Evolutionary conservation across 2,888 invertebrate species (phyloP), one percentile per base, ranked within the genome.

Genomic region (Orthosia gracilis): DNA sequence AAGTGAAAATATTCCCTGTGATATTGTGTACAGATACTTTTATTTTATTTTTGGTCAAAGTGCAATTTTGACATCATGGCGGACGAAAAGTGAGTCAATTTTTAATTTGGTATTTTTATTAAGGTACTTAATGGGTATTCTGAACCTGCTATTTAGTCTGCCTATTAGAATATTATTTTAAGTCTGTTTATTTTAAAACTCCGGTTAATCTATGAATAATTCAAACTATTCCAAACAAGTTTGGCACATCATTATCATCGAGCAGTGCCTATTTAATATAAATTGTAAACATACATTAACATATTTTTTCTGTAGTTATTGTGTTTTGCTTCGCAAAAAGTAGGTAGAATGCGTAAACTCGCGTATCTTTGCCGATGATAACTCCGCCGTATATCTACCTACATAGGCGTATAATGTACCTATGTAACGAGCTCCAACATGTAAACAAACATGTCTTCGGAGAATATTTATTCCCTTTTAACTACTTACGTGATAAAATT

Each of bases 51-150:
- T 79, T 79, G 73, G 71, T 80, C 78, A 82, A 81, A 87, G 87
- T 88, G 83, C 83, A 86, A 83, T 77, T 77, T 76, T 70, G 72
- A 61, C 45, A 88, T 71, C 85, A 95, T 95, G 95, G 92, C 92
- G 54, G 92, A 93, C 61, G 93, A 93, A 85, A 94, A 94, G 95
- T 95, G 79, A 95, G 95, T 95, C 87, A 55, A 73, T 63, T 55
- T 31, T 55, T 59, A 40, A 59, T 18, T 18, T 52, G 7, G n/a
- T 15, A 59, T 54, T 65, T 52, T 58, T 50, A 12, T 26, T 13
- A 15, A 50, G 7, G 7, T 40, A 45, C 40, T 5, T 40, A 12
- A 31, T 47, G 18, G 11, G 31, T 21, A 11, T 57, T 1, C 26
- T 64, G 21, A 62, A 40, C 18, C n/a, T 54, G 18, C 0, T 69